phyloP scores from a whole-genome alignment of 92 coral and sea anemone species.

The Blastomussa wellsi region DNA sequence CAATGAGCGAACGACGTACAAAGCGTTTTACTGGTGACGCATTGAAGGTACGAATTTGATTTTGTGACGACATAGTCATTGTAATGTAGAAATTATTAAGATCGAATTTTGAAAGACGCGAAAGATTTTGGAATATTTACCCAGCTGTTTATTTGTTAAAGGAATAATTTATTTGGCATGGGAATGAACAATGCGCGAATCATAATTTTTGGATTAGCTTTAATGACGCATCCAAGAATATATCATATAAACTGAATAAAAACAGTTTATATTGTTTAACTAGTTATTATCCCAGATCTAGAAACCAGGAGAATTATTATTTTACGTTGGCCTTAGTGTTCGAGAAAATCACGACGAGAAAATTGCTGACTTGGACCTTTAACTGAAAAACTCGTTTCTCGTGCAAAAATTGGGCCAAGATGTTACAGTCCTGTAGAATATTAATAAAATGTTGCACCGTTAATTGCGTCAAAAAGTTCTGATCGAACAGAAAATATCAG shows the following conservation, averaged over 20 bases:
- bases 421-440: not conserved
- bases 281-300: not conserved
- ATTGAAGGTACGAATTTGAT: not conserved
- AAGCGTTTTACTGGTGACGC: slow-evolving; percentile 7
- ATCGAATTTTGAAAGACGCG: slow-evolving; percentile 9
- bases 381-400: not conserved
- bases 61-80: not conserved
- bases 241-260: no score
- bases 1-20: not conserved
- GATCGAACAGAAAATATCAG: not conserved
- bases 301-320: not conserved
- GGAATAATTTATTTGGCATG: slow-evolving; percentile 2
- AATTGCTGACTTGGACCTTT: not conserved
- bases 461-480: not conserved
- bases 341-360: not conserved
- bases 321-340: not conserved
- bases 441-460: not conserved
- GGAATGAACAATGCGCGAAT: not conserved
- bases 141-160: slow-evolving; percentile 14
- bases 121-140: not conserved
- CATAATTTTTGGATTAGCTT: not conserved
- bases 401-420: not conserved
- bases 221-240: not conserved
- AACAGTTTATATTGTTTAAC: not conserved
- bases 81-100: not conserved